These are phyloP conservation scores for Proterorhinus semilunaris DNA, from an alignment of 2,113 vertebrate genomes.

Conservation along the genomic window DNA sequence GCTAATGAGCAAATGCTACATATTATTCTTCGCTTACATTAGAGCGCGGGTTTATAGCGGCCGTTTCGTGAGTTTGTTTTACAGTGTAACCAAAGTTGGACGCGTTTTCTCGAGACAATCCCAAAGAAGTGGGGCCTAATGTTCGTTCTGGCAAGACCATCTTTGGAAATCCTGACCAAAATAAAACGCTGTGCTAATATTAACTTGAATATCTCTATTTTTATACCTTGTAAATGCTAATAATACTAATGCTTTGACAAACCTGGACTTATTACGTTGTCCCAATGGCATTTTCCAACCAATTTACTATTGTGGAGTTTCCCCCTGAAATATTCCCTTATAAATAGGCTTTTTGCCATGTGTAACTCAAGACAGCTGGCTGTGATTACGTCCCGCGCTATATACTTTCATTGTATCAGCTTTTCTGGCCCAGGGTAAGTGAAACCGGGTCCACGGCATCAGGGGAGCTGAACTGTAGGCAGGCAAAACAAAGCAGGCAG, in stretches of 20 bases:
- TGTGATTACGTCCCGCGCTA: constrained; percentile 68
- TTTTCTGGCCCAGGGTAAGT: constrained; percentile 72
- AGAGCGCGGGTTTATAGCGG: constrained; percentile 17
- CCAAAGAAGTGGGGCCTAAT: constrained; percentile 41
- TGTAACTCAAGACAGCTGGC: constrained; percentile 73
- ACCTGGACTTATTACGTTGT: constrained; percentile 17
- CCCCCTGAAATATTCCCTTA: constrained; percentile 51
- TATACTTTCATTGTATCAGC: constrained; percentile 72
- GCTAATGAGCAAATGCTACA: constrained; percentile 35
- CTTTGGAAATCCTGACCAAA: constrained; percentile 72
- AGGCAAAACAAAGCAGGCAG: constrained; percentile 69
- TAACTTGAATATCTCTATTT: constrained; percentile 46
- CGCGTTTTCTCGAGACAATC: constrained; percentile 39
- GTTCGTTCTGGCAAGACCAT: constrained; percentile 65
- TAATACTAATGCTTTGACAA: constrained; percentile 35
- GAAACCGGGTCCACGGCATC: constrained; percentile 59
- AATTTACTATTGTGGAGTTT: constrained; percentile 40
- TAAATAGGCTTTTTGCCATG: constrained; percentile 63
- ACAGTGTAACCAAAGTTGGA: constrained; percentile 28
- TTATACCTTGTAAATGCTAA: constrained; percentile 33
- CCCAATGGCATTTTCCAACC: constrained; percentile 42
- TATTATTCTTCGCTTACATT: constrained; percentile 28
- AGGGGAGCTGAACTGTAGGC: constrained; percentile 64
- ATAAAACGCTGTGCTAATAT: constrained; percentile 66
- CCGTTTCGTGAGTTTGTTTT: constrained; percentile 32